phyloP scores from a whole-genome alignment of 2,888 invertebrate species.

The Ctena decussata region DNA sequence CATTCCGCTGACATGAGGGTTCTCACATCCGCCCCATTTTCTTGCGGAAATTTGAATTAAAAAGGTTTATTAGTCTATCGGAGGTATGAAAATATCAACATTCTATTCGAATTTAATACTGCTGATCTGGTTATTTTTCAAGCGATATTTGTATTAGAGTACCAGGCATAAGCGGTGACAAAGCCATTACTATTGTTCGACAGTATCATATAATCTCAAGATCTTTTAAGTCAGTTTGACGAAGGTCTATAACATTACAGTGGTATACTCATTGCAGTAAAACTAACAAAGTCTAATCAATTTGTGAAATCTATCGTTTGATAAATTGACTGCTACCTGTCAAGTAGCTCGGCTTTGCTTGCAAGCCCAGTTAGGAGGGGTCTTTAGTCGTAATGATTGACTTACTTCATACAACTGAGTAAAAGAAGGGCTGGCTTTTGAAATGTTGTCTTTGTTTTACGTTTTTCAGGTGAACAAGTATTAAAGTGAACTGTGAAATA shows the following conservation, averaged over 20 bases:
- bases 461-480: background rate
- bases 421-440: background rate
- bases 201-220: background rate
- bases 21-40: background rate
- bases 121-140: background rate
- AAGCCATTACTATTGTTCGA: constrained; percentile 4
- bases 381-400: constrained; percentile 5
- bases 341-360: constrained; percentile 6
- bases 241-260: constrained; percentile 10
- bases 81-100: constrained; percentile 6
- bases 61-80: too few species aligned
- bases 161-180: constrained; percentile 7
- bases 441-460: background rate
- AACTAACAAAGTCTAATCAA: constrained; percentile 7
- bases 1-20: too few species aligned
- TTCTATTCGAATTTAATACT: constrained; percentile 8
- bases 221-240: constrained; percentile 11
- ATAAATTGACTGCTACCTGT: constrained; percentile 11
- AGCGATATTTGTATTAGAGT: background rate
- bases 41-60: too few species aligned
- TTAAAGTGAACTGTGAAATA: background rate
- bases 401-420: background rate
- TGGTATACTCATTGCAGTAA: background rate
- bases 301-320: constrained; percentile 10
- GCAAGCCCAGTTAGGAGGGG: background rate